These are phyloP conservation scores for Myioborus miniatus DNA, from an alignment of 2,797 vertebrate species.

Conservation along the genomic window DNA sequence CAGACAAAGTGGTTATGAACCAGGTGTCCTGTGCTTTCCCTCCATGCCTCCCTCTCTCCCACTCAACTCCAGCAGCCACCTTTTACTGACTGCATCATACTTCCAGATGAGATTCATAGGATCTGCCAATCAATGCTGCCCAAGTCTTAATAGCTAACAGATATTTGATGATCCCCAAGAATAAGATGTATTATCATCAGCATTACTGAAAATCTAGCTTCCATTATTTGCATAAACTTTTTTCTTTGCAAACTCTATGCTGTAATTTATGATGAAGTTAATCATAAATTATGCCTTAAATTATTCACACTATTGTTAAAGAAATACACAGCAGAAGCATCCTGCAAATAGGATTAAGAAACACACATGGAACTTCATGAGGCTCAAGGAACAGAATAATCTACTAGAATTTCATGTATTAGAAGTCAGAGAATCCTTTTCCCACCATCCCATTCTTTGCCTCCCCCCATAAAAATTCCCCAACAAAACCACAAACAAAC, in stretches of 20 bases:
- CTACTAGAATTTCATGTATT: not conserved
- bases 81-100: not conserved
- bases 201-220: not conserved
- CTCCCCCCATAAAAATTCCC: fast-evolving
- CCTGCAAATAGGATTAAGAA: not conserved
- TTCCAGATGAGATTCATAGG: not conserved
- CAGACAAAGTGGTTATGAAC: not conserved
- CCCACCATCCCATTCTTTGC: not conserved
- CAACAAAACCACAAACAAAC: not conserved
- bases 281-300: not conserved
- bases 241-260: not conserved
- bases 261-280: not conserved
- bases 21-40: not conserved
- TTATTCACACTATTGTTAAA: not conserved
- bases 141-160: not conserved
- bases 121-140: not conserved
- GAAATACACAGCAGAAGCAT: not conserved
- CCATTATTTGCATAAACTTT: not conserved
- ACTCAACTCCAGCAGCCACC: not conserved
- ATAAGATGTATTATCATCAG: not conserved
- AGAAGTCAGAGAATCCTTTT: not conserved
- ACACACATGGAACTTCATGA: not conserved
- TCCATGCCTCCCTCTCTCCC: not conserved
- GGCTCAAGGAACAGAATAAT: not conserved
- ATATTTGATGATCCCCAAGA: not conserved